phyloP scores from a whole-genome alignment of 2,113 vertebrate species.

The Chlorodrepanis virens region DNA sequence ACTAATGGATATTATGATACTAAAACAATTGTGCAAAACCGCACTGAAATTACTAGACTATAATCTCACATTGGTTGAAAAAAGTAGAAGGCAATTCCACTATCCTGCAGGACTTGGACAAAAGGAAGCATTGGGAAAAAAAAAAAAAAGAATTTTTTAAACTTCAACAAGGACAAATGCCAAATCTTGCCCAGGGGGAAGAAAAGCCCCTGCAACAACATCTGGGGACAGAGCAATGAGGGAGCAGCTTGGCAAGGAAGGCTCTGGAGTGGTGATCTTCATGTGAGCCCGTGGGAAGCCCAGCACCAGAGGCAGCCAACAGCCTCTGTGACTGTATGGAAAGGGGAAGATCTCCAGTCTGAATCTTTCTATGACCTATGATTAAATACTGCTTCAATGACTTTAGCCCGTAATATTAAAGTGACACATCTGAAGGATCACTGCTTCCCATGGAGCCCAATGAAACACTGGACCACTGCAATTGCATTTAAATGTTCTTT shows the following conservation, averaged over 20 bases:
- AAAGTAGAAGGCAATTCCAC: neutral
- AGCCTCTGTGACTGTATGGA: neutral
- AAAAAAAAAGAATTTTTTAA: neutral
- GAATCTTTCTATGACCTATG: neutral
- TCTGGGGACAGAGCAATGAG: neutral
- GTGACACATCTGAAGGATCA: neutral
- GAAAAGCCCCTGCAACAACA: neutral
- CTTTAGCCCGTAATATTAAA: neutral
- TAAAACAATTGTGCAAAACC: neutral
- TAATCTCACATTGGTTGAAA: neutral
- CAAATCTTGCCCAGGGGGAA: neutral
- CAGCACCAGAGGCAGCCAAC: neutral
- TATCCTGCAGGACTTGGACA: neutral
- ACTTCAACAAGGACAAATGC: neutral
- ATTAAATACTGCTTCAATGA: neutral
- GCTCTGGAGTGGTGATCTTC: neutral
- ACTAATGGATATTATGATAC: neutral
- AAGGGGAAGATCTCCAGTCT: neutral
- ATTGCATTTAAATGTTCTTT: neutral
- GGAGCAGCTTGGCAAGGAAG: neutral
- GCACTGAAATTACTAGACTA: neutral
- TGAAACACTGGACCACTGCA: neutral
- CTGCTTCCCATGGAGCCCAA: neutral
- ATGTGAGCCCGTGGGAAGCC: fast-evolving
- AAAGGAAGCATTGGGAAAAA: neutral